Conservation (phyloP, 2,888 invertebrate genomes). For the Yponomeuta sedellus region DNA sequence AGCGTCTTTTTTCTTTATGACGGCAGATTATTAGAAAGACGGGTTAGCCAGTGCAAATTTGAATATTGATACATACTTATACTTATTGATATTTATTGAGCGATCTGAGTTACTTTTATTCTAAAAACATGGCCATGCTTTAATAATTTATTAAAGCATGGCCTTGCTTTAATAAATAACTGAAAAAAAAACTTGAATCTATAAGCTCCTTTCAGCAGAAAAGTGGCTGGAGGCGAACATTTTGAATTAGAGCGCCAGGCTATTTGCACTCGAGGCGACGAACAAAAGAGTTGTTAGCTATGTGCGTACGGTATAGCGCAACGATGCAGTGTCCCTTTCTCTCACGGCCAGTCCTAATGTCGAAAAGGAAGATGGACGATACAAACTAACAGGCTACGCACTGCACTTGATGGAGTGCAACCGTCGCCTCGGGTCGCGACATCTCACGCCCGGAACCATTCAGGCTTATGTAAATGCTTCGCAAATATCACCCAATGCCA, state of each 20-base stretch:
- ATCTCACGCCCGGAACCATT: constrained; percentile 12
- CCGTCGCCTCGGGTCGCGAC: not conserved
- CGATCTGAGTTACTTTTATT: no score
- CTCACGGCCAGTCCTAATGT: not conserved
- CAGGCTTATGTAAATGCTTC: constrained; percentile 3
- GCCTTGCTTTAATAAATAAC: not conserved
- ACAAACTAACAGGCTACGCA: not conserved
- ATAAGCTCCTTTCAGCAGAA: constrained; percentile 18
- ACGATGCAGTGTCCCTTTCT: not conserved
- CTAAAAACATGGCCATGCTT: no score
- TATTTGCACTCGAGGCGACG: constrained; percentile 60
- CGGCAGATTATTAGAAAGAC: no score
- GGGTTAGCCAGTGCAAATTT: no score
- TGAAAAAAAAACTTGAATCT: not conserved
- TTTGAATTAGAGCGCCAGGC: constrained; percentile 65
- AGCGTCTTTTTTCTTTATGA: no score
- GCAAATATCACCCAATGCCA: constrained; percentile 1
- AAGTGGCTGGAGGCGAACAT: constrained; percentile 28
- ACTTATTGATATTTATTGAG: no score
- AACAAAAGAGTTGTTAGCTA: constrained; percentile 37
- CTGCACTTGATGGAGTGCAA: not conserved
- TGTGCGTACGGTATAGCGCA: not conserved
- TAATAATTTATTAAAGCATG: no score
- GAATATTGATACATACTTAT: no score
- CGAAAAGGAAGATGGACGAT: not conserved